Percentiles rank a stretch among this genome's conserved stretches.
These are phyloP conservation scores for Procambarus clarkii DNA, from an alignment of 1,140 invertebrate genomes.

Conservation along the genomic window DNA sequence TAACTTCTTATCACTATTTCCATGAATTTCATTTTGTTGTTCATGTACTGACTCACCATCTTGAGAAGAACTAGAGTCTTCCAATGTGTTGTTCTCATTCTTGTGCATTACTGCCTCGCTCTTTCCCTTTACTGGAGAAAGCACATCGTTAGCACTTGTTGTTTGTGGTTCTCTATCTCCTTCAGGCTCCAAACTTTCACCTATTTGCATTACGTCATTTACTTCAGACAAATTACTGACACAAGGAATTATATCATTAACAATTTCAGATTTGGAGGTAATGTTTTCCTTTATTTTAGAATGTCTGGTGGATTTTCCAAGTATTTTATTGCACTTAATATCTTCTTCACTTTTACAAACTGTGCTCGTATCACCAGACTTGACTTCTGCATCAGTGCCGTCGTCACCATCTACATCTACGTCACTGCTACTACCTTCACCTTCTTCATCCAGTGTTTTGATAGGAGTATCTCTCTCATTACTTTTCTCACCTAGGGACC, in stretches of 20 bases:
- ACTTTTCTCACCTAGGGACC: background rate
- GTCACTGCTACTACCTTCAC: background rate
- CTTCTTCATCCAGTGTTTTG: background rate
- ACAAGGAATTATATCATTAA: background rate
- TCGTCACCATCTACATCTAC: too few species aligned
- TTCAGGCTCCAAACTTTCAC: background rate
- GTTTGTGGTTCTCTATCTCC: background rate
- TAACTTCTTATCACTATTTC: background rate
- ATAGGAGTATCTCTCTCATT: background rate
- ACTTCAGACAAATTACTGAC: background rate
- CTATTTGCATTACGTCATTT: background rate
- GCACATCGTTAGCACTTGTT: background rate
- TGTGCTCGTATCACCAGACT: background rate
- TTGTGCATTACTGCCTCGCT: background rate
- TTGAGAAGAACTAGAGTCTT: conserved; percentile 28
- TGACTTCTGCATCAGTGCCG: too few species aligned
- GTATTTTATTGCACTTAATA: background rate
- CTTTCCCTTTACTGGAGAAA: background rate
- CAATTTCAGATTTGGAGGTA: background rate
- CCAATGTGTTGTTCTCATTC: background rate
- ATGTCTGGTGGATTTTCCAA: too few species aligned
- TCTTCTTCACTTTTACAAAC: background rate
- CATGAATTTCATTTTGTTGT: conserved; percentile 14
- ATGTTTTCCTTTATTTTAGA: too few species aligned
- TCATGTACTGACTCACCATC: conserved; percentile 23